Evolutionary conservation across 1,140 invertebrate genomes (phyloP), one percentile per base, ranked within the genome.

Genomic region (Manduca sexta): DNA sequence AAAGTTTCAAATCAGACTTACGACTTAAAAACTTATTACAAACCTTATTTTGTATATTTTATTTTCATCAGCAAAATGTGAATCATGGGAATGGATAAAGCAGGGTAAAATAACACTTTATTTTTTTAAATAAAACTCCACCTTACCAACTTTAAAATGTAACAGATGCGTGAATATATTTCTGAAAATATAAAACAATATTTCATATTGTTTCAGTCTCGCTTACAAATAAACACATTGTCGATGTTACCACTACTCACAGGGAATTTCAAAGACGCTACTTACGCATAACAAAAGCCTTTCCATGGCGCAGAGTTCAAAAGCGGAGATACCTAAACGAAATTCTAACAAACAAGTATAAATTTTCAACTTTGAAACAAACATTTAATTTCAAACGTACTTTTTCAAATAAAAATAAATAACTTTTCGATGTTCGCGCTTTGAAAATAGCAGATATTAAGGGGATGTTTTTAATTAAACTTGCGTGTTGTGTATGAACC

Each of bases 391-490:
- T 39, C 49, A 54, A 54, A 56, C 37, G 44, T 53, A 60, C 54
- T 53, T 58, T 62, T 56, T 45, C 45, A 40, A 55, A 64, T 62
- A 58, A 60, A 64, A 41, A 52, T 57, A 56, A 60, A 63, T 26
- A 67, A 48, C 26, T 59, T 58, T 48, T 45, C 41, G 15, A 52
- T 55, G 54, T 46, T 51, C 44, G n/a, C 30, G 12, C 54, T 60
- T 67, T 56, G 49, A 54, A 50, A 39, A 43, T 39, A 31, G 43
- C 41, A 45, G 56, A 63, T 60, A 60, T 56, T 51, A 60, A 53
- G 49, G 26, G 35, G 46, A 52, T 63, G 52, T 48, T 58, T 69
- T 64, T 66, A 66, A 69, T 69, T 63, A 63, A 69, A 69, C 47
- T 64, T 59, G 56, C 60, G 56, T 61, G 45, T 56, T 57, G 62